phyloP scores from a whole-genome alignment of 2,888 invertebrate genomes.

The Drosophila pegasa region DNA sequence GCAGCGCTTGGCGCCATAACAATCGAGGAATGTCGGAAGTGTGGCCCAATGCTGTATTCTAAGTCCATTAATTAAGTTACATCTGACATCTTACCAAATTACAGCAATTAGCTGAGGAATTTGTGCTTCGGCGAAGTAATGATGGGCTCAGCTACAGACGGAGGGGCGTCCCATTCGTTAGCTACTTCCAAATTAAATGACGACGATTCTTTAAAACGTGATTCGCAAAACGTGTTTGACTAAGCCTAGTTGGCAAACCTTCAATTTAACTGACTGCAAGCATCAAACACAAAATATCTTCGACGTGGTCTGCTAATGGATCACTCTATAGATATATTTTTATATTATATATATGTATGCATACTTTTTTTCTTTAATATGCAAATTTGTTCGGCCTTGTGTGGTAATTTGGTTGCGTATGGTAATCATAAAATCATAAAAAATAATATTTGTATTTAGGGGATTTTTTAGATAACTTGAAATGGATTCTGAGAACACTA shows the following conservation, averaged over 20 bases:
- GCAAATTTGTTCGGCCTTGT: constrained; percentile 10
- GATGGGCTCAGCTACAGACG: neutral
- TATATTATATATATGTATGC: neutral
- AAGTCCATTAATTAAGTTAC: neutral
- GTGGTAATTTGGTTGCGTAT: neutral
- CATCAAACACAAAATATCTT: constrained; percentile 1
- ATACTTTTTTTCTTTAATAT: constrained; percentile 5
- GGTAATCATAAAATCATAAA: neutral
- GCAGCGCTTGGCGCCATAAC: neutral
- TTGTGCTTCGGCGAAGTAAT: constrained; percentile 6
- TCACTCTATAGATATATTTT: constrained; percentile 9
- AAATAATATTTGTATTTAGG: neutral
- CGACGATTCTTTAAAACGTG: constrained; percentile 32
- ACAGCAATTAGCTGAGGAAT: neutral
- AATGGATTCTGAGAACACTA: neutral
- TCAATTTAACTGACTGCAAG: constrained; percentile 6
- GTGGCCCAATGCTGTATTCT: too few relatives aligned
- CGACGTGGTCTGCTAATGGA: constrained; percentile 34
- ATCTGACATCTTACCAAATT: constrained; percentile 4
- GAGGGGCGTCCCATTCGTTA: neutral
- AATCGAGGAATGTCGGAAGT: constrained; percentile 26
- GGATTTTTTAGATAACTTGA: neutral
- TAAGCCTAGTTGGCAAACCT: neutral
- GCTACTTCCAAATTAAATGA: neutral
- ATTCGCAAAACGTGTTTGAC: constrained; percentile 23